These are phyloP conservation scores for Garrulus glandarius DNA, from an alignment of 2,797 vertebrate genomes.

Conservation along the genomic window DNA sequence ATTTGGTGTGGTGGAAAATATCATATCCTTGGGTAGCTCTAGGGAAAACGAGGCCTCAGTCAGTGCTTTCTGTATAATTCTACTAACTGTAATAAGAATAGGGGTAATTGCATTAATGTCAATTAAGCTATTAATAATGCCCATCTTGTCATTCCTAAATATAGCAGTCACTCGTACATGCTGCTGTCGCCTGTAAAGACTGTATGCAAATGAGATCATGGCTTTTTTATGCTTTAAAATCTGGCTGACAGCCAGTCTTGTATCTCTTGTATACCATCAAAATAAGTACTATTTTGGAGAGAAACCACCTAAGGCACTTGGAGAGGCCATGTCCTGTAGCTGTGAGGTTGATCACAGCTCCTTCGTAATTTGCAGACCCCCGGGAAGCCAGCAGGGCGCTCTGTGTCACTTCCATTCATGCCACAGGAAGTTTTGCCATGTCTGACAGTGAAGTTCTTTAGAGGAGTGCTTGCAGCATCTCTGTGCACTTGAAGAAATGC, in stretches of 20 bases:
- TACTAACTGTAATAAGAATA: slow-evolving; percentile 77
- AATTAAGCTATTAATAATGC: slow-evolving; percentile 83
- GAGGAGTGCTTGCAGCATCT: not conserved
- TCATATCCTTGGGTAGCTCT: slow-evolving; percentile 75
- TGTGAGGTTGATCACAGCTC: not conserved
- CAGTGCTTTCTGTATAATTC: slow-evolving; percentile 76
- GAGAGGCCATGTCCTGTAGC: not conserved
- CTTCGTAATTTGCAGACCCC: not conserved
- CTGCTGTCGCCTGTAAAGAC: slow-evolving; percentile 63
- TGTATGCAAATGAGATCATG: slow-evolving; percentile 60
- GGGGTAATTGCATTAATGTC: slow-evolving; percentile 79
- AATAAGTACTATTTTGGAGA: slow-evolving; percentile 2
- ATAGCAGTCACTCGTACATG: slow-evolving; percentile 64
- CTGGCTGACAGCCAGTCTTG: not conserved
- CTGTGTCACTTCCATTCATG: not conserved
- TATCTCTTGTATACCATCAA: not conserved
- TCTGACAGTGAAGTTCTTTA: not conserved
- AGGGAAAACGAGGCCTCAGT: slow-evolving; percentile 74
- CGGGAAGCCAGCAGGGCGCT: not conserved
- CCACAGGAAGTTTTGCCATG: not conserved
- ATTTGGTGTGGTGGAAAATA: slow-evolving; percentile 77
- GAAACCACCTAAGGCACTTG: not conserved
- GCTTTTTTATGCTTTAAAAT: slow-evolving; percentile 40
- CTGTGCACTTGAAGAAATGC: not conserved
- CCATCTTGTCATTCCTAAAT: slow-evolving; percentile 76